Percentiles rank a stretch among this genome's conserved stretches.
Evolutionary conservation across 2,113 vertebrate species (phyloP).

Genomic region (Ivindomyrus marchei): DNA sequence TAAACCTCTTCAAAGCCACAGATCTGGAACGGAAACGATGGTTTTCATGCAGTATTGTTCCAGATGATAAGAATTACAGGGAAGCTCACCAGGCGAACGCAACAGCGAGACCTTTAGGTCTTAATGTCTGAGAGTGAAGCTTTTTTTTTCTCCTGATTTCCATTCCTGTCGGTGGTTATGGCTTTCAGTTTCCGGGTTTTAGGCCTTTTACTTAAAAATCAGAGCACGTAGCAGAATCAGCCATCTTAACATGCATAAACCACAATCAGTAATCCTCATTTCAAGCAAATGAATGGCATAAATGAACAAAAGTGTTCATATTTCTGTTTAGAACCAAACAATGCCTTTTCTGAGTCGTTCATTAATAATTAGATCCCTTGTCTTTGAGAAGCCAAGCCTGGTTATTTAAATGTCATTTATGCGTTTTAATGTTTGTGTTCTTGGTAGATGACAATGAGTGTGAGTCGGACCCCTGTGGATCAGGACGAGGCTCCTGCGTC

Average conservation of each 20-base stretch:
- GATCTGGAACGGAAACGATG: not conserved
- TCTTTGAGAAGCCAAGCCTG: not conserved
- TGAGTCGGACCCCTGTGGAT: conserved; percentile 72
- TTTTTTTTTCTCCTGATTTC: not conserved
- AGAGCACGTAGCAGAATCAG: not conserved
- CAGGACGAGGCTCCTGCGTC: conserved; percentile 67
- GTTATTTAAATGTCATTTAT: not conserved
- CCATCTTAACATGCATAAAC: not conserved
- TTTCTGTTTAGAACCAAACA: not conserved
- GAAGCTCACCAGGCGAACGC: not conserved
- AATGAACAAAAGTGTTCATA: not conserved
- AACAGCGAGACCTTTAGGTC: not conserved
- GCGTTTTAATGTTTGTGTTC: not conserved
- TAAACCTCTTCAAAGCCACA: not conserved
- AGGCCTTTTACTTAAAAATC: not conserved
- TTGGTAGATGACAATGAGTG: conserved; percentile 75
- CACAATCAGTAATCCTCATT: not conserved
- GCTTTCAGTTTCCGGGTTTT: not conserved
- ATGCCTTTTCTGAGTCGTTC: not conserved
- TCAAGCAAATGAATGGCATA: not conserved
- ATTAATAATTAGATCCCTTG: not conserved
- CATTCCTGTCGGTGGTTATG: not conserved
- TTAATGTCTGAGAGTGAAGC: not conserved
- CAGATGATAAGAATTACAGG: not conserved
- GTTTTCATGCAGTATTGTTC: not conserved